Conservation (phyloP, 2,888 invertebrate genomes). For the Priocnemis perturbator region DNA sequence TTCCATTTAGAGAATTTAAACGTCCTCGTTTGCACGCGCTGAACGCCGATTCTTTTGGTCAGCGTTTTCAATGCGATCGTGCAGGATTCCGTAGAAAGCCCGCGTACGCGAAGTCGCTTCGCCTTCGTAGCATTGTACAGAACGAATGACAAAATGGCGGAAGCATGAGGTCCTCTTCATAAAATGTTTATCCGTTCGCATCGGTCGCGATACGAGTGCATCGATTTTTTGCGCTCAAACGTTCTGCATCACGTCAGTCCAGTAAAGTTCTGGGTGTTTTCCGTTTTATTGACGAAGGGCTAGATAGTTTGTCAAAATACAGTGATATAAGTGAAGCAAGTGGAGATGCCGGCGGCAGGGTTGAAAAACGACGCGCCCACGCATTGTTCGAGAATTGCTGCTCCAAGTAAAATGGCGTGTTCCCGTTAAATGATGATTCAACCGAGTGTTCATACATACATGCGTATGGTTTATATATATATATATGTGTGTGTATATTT, state of each 20-base stretch:
- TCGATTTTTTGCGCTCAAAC: slow-evolving; percentile 19
- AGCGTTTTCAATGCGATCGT: slow-evolving; percentile 11
- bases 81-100: slow-evolving; percentile 8
- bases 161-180: slow-evolving; percentile 33
- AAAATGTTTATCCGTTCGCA: slow-evolving; percentile 59
- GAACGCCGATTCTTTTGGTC: slow-evolving; percentile 9
- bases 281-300: slow-evolving; percentile 34
- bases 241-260: slow-evolving; percentile 32
- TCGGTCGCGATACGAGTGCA: slow-evolving; percentile 43
- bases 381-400: slow-evolving; percentile 38
- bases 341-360: slow-evolving; percentile 68
- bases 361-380: slow-evolving; percentile 66
- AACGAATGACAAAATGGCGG: slow-evolving; percentile 58
- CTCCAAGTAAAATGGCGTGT: slow-evolving; percentile 32
- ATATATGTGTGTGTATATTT: background rate
- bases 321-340: slow-evolving; percentile 50
- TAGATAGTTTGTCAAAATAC: slow-evolving; percentile 24
- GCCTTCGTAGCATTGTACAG: slow-evolving; percentile 13
- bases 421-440: background rate
- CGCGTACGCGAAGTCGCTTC: slow-evolving; percentile 30
- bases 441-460: too few relatives aligned
- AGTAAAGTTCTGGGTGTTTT: slow-evolving; percentile 29
- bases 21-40: slow-evolving; percentile 8
- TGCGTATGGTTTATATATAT: background rate
- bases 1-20: slow-evolving; percentile 11